phyloP scores from a whole-genome alignment of 1,140 invertebrate genomes.

The Saccostrea glomerata region DNA sequence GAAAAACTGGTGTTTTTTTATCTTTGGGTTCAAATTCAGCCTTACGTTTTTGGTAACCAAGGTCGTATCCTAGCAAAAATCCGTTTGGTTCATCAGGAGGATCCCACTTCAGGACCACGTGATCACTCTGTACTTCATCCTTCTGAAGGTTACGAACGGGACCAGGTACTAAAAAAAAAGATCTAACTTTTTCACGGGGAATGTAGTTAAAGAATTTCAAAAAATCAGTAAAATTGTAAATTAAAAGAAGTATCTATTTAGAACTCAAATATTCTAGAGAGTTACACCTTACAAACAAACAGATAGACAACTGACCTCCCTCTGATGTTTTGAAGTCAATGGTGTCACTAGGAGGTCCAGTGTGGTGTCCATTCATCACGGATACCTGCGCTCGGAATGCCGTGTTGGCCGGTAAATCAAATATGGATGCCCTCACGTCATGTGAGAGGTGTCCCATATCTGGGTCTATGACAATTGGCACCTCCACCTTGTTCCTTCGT shows the following conservation, averaged over 20 bases:
- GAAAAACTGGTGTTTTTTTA: too few relatives aligned
- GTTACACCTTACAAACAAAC: too few relatives aligned
- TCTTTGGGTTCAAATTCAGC: not conserved
- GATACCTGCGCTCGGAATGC: conserved; percentile 94
- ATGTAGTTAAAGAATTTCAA: too few relatives aligned
- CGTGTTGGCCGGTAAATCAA: conserved; percentile 83
- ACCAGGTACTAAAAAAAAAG: conserved; percentile 85
- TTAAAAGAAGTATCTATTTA: too few relatives aligned
- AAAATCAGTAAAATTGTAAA: too few relatives aligned
- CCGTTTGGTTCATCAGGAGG: conserved; percentile 96
- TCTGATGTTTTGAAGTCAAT: conserved; percentile 94
- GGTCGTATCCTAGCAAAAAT: conserved; percentile 93
- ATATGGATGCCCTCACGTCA: conserved; percentile 66
- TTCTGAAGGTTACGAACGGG: conserved; percentile 91
- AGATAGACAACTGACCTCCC: conserved; percentile 72
- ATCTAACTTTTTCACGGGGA: not conserved
- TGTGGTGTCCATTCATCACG: conserved; percentile 93
- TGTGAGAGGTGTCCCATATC: conserved; percentile 50
- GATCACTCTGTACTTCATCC: conserved; percentile 91
- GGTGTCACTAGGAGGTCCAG: conserved; percentile 92
- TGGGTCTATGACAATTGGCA: conserved; percentile 63
- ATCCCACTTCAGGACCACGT: conserved; percentile 93
- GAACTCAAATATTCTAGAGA: too few relatives aligned
- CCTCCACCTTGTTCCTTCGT: conserved; percentile 69
- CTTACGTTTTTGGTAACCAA: conserved; percentile 92